Evolutionary conservation across 2,113 vertebrate genomes (phyloP), one percentile per base, ranked within the genome.

Genomic region (Cephalopholis sonnerati): DNA sequence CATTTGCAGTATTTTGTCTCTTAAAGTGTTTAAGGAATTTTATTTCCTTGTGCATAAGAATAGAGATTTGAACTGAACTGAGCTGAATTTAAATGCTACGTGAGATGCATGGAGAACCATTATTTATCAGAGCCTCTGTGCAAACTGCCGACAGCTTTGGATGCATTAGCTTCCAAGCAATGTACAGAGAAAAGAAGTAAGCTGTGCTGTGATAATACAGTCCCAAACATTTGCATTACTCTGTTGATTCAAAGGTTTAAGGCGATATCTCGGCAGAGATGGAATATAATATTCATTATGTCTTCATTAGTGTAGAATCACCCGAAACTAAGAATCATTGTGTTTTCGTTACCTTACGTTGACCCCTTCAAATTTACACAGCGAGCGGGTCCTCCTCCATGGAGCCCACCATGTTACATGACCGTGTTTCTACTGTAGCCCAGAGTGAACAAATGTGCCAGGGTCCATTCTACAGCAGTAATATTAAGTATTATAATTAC

Each of bases 61-160:
- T 73, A 36, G 3, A 71, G 36, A 69, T 32, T 16, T 39, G 22
- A 73, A 46, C 74, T 78, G 55, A 9, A 18, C 9, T 41, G 41
- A 41, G 10, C 10, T 44, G 32, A 36, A 36, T 7, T 36, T 5
- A 36, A 36, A n/a, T 27, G 15, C 44, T 39, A 15, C 74, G 25
- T 27, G 66, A 75, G 29, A 1, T 29, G 65, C 32, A 36, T 69
- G 51, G 25, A 59, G 53, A 81, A 53, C 24, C 44, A 67, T 76
- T 54, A 80, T 80, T 41, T 69, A 44, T 80, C 63, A 57, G 57
- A 68, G 29, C 46, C 12, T 32, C n/a, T 16, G 68, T 22, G 27
- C 48, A 20, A 69, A 25, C 77, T 0, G 74, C 80, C 58, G 57
- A 20, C 67, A 66, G 9, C 51, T 55, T 25, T 55, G 57, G 24